Evolutionary conservation across 2,113 vertebrate species (phyloP).

Genomic region (Nestor notabilis): DNA sequence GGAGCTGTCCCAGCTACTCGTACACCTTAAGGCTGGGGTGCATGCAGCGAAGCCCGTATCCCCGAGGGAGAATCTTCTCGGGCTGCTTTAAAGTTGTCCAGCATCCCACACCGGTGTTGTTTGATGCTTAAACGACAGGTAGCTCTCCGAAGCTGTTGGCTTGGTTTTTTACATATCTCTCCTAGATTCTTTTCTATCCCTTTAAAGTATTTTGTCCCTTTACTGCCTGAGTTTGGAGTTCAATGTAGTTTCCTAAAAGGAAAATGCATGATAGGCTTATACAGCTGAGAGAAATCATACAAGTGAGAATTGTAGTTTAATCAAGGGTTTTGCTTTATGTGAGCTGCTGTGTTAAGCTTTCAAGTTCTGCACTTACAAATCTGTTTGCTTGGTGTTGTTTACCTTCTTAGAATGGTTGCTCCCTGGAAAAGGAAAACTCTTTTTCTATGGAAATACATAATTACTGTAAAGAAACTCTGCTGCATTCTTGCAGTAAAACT

Average conservation of each 20-base stretch:
- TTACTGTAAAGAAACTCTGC: neutral
- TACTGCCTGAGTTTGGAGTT: neutral
- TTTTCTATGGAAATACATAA: neutral
- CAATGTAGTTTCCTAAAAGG: neutral
- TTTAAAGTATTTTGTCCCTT: neutral
- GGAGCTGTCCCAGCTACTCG: neutral
- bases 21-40: accelerated
- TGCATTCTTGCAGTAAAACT: neutral
- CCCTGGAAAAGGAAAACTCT: neutral
- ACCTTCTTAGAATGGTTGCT: neutral
- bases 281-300: neutral
- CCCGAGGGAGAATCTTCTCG: neutral
- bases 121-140: neutral
- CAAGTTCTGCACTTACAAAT: neutral
- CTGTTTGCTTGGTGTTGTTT: neutral
- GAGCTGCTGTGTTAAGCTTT: neutral
- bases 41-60: accelerated
- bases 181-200: neutral
- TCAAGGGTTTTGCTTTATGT: neutral
- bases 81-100: neutral
- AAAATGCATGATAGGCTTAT: neutral
- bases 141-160: neutral
- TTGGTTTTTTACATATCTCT: neutral
- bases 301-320: neutral
- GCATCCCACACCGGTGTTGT: accelerated